Conservation (phyloP, 2,113 vertebrate species). For the Gulo gulo region DNA sequence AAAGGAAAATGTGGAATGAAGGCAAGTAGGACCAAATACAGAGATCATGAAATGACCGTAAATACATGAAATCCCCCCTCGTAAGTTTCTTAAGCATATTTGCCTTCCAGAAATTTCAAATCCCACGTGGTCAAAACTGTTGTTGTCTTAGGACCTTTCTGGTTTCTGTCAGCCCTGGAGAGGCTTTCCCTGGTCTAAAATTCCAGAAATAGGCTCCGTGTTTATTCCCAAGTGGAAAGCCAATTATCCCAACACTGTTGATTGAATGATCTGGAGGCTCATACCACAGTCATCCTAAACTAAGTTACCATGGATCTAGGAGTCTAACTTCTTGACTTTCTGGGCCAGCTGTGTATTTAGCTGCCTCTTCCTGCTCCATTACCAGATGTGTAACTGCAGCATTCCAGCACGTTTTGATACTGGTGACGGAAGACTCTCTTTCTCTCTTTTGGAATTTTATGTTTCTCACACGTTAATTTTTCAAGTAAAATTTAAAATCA, state of each 20-base stretch:
- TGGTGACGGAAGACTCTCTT: background rate
- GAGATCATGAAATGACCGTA: background rate
- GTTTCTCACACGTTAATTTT: background rate
- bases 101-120: background rate
- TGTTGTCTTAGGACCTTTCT: background rate
- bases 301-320: background rate
- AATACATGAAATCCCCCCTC: background rate
- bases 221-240: background rate
- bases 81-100: background rate
- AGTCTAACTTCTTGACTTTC: background rate
- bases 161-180: background rate
- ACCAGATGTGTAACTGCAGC: background rate
- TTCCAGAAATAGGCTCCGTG: background rate
- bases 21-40: background rate
- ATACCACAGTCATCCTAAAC: background rate
- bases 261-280: background rate
- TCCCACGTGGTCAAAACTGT: background rate
- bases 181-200: background rate
- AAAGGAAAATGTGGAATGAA: background rate
- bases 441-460: background rate
- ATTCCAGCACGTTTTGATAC: background rate
- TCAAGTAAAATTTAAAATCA: constrained; percentile 35
- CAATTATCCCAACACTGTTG: background rate
- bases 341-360: background rate
- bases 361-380: background rate